Percentiles rank a stretch among this genome's conserved stretches.
Conservation (phyloP, 1,140 invertebrate genomes). For the Antheraea pernyi region DNA sequence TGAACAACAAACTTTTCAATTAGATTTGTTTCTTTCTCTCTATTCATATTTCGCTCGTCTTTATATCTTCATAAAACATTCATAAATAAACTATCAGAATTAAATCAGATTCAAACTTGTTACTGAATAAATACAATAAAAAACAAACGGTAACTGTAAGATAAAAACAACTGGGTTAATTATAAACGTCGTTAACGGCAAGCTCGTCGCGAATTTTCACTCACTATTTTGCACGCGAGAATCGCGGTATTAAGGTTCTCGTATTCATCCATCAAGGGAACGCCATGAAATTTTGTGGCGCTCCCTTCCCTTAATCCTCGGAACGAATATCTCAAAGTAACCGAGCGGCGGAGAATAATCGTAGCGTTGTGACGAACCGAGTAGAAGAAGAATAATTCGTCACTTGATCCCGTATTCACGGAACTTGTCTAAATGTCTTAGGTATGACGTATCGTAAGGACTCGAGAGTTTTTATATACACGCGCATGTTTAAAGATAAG, state of each 20-base stretch:
- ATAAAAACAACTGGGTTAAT: background rate
- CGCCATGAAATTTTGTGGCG: conserved; percentile 67
- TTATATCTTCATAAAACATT: too few species aligned
- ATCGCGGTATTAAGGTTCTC: conserved; percentile 63
- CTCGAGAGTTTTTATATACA: background rate
- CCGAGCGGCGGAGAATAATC: conserved; percentile 64
- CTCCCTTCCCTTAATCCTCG: conserved; percentile 68
- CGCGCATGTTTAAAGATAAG: background rate
- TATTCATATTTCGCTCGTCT: too few species aligned
- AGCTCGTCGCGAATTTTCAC: conserved; percentile 37
- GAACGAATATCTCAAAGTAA: conserved; percentile 74
- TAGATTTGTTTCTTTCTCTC: too few species aligned
- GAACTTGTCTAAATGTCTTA: conserved; percentile 41
- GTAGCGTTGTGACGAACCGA: conserved; percentile 53
- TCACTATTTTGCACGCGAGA: conserved; percentile 61
- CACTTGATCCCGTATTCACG: conserved; percentile 61
- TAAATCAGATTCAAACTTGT: background rate
- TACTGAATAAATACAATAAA: background rate
- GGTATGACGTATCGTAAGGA: background rate
- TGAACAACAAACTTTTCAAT: too few species aligned
- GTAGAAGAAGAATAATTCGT: conserved; percentile 20
- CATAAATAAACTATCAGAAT: too few species aligned
- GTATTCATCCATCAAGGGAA: conserved; percentile 70
- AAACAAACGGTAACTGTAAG: background rate
- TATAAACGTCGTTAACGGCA: conserved; percentile 11